Base-by-base conservation (phyloP, 2,888 invertebrate genomes). In the Trachelus tabidus region DNA sequence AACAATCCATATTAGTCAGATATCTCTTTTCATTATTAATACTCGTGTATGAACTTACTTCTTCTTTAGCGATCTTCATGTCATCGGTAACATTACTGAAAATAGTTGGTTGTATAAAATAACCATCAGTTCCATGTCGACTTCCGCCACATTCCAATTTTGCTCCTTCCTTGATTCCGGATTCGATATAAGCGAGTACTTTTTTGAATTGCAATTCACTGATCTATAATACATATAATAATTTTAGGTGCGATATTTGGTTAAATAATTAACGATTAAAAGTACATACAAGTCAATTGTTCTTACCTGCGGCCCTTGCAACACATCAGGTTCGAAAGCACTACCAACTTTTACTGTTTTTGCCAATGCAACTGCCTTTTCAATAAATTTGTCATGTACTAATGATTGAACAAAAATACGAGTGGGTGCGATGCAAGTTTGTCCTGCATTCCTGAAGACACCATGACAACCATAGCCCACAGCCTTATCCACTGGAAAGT, bases 151-250 rank as follows among this genome's bases (percentile, higher is more conserved):
- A 93, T 81, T 95, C 93, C 82, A 97, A 92, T 84, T 94, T 95
- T 1, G 98, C 98, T 1, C 97, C 97, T 87, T 96, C 94, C 83
- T 94, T 92, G 91, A 95, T 96, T 33, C 97, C 98, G 81, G 94
- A 94, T 75, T 96, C 94, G 78, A 98, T 96, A 87, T 95, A 94
- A 11, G 93, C 93, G 88, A 97, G 89, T 11, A 98, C 95, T 92
- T 96, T 97, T 68, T 94, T 93, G 88, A 96, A 94, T 93, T 96
- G 96, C 76, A 94, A 94, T 76, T 94, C 92, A 87, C 96, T 96
- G 80, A 97, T 93, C 95, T 95, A 88, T 33, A 83, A 81, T 80
- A 73, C 34, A 71, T 33, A 12, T 69, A 68, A 23, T 68, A 31
- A 11, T 23, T 30, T 1, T n/a, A 69, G 37, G 12, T 35, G 9